Evolutionary conservation across 1,140 invertebrate genomes (phyloP).

Genomic region (Apis cerana): DNA sequence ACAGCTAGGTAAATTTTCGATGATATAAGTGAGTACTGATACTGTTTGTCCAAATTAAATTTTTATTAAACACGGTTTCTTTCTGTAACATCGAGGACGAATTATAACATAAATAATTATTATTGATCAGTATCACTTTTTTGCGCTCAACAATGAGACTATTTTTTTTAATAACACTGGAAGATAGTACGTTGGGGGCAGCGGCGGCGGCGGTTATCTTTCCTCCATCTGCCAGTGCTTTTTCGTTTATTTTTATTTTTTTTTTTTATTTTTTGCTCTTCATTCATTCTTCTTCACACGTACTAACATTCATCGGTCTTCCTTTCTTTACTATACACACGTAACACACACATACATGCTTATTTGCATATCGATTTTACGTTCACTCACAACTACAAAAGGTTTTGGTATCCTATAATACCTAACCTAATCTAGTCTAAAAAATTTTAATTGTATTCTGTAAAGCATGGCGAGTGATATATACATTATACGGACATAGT

Average conservation of each 20-base stretch:
- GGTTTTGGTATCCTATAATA: slow-evolving; percentile 66
- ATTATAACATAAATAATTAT: slow-evolving; percentile 81
- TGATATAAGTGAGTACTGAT: slow-evolving; percentile 57
- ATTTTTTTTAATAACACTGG: slow-evolving; percentile 78
- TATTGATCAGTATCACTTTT: slow-evolving; percentile 80
- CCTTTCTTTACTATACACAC: neutral
- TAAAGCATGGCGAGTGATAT: slow-evolving; percentile 75
- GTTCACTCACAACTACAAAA: slow-evolving; percentile 69
- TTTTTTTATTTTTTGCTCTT: slow-evolving; percentile 32
- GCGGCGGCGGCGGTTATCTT: slow-evolving; percentile 59
- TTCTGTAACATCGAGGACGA: slow-evolving; percentile 81
- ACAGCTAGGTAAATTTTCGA: slow-evolving; percentile 50
- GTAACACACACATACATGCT: slow-evolving; percentile 13
- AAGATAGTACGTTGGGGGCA: slow-evolving; percentile 72
- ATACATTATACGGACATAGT: slow-evolving; percentile 70
- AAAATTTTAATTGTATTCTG: slow-evolving; percentile 66
- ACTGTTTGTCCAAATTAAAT: slow-evolving; percentile 80
- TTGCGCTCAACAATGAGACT: slow-evolving; percentile 78
- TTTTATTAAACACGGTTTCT: slow-evolving; percentile 81
- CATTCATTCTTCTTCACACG: slow-evolving; percentile 50
- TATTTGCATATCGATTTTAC: slow-evolving; percentile 46
- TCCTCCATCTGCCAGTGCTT: slow-evolving; percentile 59
- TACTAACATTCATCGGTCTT: neutral
- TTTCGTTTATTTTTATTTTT: slow-evolving; percentile 17
- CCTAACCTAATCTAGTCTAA: slow-evolving; percentile 70